A percentile compares a stretch with the other conserved stretches of the same genome.
Conservation (phyloP, 2,888 invertebrate species). For the Dryobotodes eremita region DNA sequence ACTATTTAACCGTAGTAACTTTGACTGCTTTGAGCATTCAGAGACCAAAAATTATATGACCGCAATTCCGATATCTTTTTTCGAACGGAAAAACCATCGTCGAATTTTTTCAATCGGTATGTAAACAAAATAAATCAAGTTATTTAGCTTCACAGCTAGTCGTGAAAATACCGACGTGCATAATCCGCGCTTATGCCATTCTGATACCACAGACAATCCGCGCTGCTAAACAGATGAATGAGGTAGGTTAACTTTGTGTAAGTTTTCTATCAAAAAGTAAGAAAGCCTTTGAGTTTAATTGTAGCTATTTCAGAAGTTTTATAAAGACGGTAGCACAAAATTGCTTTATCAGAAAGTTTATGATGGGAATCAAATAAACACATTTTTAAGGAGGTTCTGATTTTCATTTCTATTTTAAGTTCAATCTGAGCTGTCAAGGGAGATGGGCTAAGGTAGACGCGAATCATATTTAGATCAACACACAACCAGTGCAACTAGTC, state of each 20-base stretch:
- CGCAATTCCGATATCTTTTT: too few species aligned
- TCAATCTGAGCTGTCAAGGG: too few species aligned
- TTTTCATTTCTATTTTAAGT: too few species aligned
- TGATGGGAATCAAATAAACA: too few species aligned
- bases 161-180: constrained; percentile 66
- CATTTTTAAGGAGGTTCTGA: too few species aligned
- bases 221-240: neutral
- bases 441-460: too few species aligned
- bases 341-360: too few species aligned
- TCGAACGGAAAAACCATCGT: neutral
- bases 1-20: neutral
- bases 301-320: too few species aligned
- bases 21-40: neutral
- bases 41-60: too few species aligned
- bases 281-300: neutral
- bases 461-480: too few species aligned
- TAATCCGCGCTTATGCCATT: constrained; percentile 59
- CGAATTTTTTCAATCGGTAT: constrained; percentile 9
- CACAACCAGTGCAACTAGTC: too few species aligned
- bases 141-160: constrained; percentile 22
- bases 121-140: constrained; percentile 13
- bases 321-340: too few species aligned
- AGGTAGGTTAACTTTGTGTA: constrained; percentile 13
- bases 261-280: neutral
- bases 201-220: constrained; percentile 28